These are phyloP conservation scores for Lepeophtheirus nordmannii DNA, from an alignment of 2,888 invertebrate genomes.

Conservation along the genomic window DNA sequence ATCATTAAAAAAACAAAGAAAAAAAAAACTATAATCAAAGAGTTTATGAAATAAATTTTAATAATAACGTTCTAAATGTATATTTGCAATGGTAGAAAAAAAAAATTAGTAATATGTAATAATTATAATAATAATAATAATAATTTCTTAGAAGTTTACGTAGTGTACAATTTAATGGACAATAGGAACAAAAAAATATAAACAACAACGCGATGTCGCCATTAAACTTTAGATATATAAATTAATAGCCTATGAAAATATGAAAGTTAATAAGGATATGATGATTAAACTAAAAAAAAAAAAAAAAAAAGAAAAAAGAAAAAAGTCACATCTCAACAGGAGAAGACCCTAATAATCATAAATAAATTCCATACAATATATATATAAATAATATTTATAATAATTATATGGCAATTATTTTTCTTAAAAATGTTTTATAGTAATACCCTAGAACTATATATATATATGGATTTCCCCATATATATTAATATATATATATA, in stretches of 20 bases:
- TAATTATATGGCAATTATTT: neutral
- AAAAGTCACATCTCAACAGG: too few species aligned
- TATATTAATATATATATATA: neutral
- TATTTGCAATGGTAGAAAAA: conserved; percentile 4
- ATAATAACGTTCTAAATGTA: neutral
- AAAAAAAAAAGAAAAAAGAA: neutral
- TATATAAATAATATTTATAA: neutral
- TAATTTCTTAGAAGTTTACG: neutral
- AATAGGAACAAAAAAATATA: neutral
- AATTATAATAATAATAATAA: neutral
- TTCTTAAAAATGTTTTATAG: neutral
- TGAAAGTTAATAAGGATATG: neutral
- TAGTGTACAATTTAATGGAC: neutral
- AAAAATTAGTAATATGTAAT: neutral
- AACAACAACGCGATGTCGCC: neutral
- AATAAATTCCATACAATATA: neutral
- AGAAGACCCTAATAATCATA: too few species aligned
- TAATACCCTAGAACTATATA: neutral
- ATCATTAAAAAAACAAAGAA: too few species aligned
- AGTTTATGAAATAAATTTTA: too few species aligned
- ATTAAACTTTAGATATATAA: conserved; percentile 2
- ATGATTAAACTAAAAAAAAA: conserved; percentile 1
- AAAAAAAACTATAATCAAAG: too few species aligned
- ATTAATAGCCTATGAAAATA: conserved; percentile 8
- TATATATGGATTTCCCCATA: too few species aligned